Base-by-base conservation (phyloP, 2,797 vertebrate species). In the Lacerta agilis region DNA sequence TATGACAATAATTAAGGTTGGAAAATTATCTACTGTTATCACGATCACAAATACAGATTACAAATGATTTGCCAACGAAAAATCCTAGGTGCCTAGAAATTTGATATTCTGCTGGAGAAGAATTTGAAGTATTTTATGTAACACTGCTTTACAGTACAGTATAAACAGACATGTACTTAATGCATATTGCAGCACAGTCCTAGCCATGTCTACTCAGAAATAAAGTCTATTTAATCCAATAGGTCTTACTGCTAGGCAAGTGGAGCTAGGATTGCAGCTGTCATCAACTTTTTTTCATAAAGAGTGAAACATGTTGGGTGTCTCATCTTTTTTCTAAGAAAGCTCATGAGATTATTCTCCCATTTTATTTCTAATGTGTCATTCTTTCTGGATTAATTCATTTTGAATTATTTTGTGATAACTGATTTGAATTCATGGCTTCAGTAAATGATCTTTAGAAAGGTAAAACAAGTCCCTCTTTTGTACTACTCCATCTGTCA, bases 401-500 rank as follows among this genome's bases (percentile, higher is more conserved):
- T 61, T 33, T 13, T 66, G 38, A 55, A n/a, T 79, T 41, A 38
- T 79, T 67, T 25, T 13, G 8, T 72, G 20, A 23, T n/a, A 33
- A 49, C n/a, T 33, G 55, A 49, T 80, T 36, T 58, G 45, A 27
- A 5, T 69, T 86, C 66, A 5, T 10, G 15, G 8, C 41, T 83
- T 77, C 38, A 66, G 36, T 79, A 71, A 79, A 49, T 55, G 8
- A 82, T 82, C 64, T 82, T 82, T 83, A 4, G 45, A 38, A 87
- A 76, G 78, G 36, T 18, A 11, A 11, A 18, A 15, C 8, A 69
- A 77, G 61, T 77, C 27, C 25, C 6, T 78, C n/a, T 78, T 11
- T 64, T 86, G 38, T 66, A 66, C 20, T 36, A 7, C 3, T 33
- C 29, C 61, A 61, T 64, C 61, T 77, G 20, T 55, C 5, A 1